Evolutionary conservation across 2,888 invertebrate genomes (phyloP), one percentile per base, ranked within the genome.

Genomic region (Dicranocentrus wangi): DNA sequence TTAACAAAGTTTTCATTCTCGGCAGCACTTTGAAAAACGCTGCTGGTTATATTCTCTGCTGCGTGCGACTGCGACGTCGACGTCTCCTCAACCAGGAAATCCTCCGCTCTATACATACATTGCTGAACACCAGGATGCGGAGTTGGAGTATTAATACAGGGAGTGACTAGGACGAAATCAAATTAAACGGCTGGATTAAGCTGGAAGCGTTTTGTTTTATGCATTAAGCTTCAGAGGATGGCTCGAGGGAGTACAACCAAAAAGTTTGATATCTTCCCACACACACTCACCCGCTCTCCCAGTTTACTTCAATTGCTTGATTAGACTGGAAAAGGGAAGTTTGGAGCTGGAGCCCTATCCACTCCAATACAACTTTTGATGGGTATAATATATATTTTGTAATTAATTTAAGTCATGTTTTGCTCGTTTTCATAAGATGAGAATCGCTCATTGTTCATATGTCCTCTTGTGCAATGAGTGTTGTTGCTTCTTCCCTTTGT

Each of bases 351-450:
- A n/a, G n/a, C n/a, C n/a, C n/a, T n/a, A n/a, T n/a, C n/a, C n/a
- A n/a, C n/a, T n/a, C 15, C 42, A 21, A 17, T 2, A 23, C 23
- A 71, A 58, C 60, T 71, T 71, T 58, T 71, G 70, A 71, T 71
- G 43, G 60, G 58, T 71, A 43, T 60, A 60, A 55, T 27, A 71
- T 71, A 71, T 71, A 28, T 58, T 27, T 71, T 60, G 70, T 71
- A 71, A 71, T 71, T 71, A 71, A 71, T 71, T 71, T 71, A 60
- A 71, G 70, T 71, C 70, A 60, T 71, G 70, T 71, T 60, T 71
- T 27, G 58, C 69, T 42, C 55, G 68, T 68, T 68, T 68, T 53
- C 19, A 68, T 27, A 53, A 60, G 60, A 60, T 60, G 28, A 17
- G 60, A 60, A 60, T 60, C 28, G 28, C 28, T 32, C 60, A 60